Base-by-base conservation (phyloP, 2,888 invertebrate species). In the Euphydryas editha region DNA sequence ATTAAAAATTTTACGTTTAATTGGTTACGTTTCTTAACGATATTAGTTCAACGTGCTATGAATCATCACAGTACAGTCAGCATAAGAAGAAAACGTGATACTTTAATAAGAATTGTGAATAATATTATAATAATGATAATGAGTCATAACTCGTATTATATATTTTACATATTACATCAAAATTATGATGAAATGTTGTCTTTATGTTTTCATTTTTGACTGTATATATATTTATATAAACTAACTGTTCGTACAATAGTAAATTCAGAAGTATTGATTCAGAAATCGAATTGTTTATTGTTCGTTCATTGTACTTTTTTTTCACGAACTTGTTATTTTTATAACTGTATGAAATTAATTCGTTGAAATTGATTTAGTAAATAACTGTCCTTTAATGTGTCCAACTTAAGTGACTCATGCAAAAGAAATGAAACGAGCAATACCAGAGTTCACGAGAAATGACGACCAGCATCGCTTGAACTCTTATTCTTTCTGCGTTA, bases 361-460 rank as follows among this genome's bases (percentile, higher is more conserved):
- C 42, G 4, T 7, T 30, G 3, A 17, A 10, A 1, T 1, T n/a
- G 5, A 51, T 15, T 30, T 36, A 30, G 54, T 36, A 15, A 24
- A 59, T 59, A 47, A 59, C 47, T 20, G 59, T 84, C 83, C 64
- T 71, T 77, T 76, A 75, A 75, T 78, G 79, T 74, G 72, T 49
- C 49, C 30, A 24, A 37, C 24, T 30, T 60, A 78, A 79, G 78
- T 88, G 88, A 90, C 76, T 88, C 88, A 90, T 77, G 71, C 76
- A 78, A 78, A 79, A 85, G 81, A 82, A 78, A 84, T 59, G 44
- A 59, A 59, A 47, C 18, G 18, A 42, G 59, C 39, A 39, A n/a
- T 6, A 44, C 42, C 79, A 78, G 76, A 82, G 76, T 78, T 78
- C 78, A 80, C 81, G 76, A 51, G 59, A 54, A 47, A 57, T 30